These are phyloP conservation scores for Lutra lutra DNA, from an alignment of 2,797 vertebrate species.

Conservation along the genomic window DNA sequence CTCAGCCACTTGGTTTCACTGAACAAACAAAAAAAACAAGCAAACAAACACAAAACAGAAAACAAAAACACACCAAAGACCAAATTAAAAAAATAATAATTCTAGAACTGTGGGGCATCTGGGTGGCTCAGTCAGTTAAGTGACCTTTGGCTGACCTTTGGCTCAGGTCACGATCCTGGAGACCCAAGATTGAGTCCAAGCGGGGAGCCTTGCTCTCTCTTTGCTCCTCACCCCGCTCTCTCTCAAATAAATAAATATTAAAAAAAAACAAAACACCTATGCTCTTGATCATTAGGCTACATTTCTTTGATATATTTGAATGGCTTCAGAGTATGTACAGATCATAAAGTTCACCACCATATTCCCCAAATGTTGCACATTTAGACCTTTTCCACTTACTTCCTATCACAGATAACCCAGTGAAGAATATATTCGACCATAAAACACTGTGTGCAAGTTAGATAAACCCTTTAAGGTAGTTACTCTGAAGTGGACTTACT, in stretches of 20 bases:
- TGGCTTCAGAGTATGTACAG: not conserved
- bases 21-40: not conserved
- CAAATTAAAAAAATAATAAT: not conserved
- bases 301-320: not conserved
- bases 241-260: too few species aligned
- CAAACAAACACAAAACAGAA: too few species aligned
- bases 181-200: too few species aligned
- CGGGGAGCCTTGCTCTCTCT: too few species aligned
- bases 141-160: too few species aligned
- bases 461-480: not conserved
- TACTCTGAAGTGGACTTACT: not conserved
- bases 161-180: too few species aligned
- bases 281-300: not conserved
- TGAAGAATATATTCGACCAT: not conserved
- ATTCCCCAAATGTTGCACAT: not conserved
- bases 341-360: not conserved
- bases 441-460: not conserved
- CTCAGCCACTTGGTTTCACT: not conserved
- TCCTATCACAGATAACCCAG: not conserved
- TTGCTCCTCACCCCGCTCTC: too few species aligned
- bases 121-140: too few species aligned
- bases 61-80: not conserved
- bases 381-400: not conserved
- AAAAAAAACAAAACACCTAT: not conserved
- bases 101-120: too few species aligned